Evolutionary conservation across 2,888 invertebrate genomes (phyloP), one percentile per base, ranked within the genome.

Genomic region (Chrysotoxum bicinctum): DNA sequence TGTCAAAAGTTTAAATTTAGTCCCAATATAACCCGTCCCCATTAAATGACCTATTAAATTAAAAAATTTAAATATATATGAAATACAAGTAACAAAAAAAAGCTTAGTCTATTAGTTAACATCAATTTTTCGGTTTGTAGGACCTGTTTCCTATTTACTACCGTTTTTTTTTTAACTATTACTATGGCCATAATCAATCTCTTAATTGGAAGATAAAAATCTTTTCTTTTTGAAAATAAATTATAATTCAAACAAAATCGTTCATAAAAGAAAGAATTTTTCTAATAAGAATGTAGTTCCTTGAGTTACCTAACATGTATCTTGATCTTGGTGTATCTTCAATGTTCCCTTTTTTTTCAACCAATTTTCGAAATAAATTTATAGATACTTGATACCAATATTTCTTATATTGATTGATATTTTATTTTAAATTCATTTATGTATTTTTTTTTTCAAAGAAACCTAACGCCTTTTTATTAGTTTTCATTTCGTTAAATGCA

Each of bases 191-290:
- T 73, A 64, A 79, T 74, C 79, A 64, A 84, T 80, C 80, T 75
- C 70, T 72, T 80, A 75, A 84, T 80, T 84, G 66, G 80, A 52
- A 75, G 84, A 84, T 84, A 70, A 37, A 45, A 40, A 84, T 84
- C 80, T 58, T 43, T 48, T 19, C 6, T 45, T 23, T 43, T 6
- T 7, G 14, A 32, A 58, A 50, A 40, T 26, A n/a, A 50, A 23
- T 52, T 16, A 4, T 50, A 30, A 56, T 66, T 52, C 16, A 60
- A 68, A 32, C 66, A 48, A 48, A 75, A 75, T 84, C 70, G 80
- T 58, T 80, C 80, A 83, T 72, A 78, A 54, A 40, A 26, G 40
- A 54, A 40, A 26, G 40, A 52, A 75, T 26, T 6, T 26, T 6
- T 7, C 4, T 16, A 43, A 82, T 35, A 40, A 14, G 40, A 43